Conservation (phyloP, 2,888 invertebrate genomes). For the Mactromeris polynyma region DNA sequence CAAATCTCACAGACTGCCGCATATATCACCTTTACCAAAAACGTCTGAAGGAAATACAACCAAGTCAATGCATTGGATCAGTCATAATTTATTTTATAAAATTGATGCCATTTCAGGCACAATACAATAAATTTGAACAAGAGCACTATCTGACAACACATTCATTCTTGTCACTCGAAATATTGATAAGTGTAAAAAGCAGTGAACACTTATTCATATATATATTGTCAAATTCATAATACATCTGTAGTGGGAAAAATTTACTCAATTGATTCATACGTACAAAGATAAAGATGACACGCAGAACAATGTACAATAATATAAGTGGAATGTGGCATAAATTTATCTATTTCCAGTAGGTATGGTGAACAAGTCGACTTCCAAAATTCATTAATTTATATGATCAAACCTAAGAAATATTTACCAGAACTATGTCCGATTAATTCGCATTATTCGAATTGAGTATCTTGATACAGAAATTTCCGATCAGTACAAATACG, state of each 20-base stretch:
- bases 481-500: neutral
- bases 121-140: slow-evolving; percentile 40
- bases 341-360: neutral
- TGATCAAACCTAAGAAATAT: no score
- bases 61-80: slow-evolving; percentile 3
- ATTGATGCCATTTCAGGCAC: slow-evolving; percentile 44
- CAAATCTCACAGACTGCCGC: no score
- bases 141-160: slow-evolving; percentile 40
- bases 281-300: slow-evolving; percentile 6
- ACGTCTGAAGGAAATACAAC: neutral
- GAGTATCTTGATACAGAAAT: neutral
- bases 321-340: slow-evolving; percentile 12
- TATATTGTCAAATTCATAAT: neutral
- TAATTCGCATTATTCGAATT: no score
- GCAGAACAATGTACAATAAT: slow-evolving; percentile 13
- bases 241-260: neutral
- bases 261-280: neutral
- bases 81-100: slow-evolving; percentile 49
- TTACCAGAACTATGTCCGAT: no score
- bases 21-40: no score
- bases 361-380: neutral
- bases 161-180: slow-evolving; percentile 16
- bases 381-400: neutral
- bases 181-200: neutral
- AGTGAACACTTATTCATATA: slow-evolving; percentile 14